A percentile compares a stretch with the other conserved stretches of the same genome.
phyloP scores from a whole-genome alignment of 2,113 vertebrate species.

The Tragelaphus scriptus region DNA sequence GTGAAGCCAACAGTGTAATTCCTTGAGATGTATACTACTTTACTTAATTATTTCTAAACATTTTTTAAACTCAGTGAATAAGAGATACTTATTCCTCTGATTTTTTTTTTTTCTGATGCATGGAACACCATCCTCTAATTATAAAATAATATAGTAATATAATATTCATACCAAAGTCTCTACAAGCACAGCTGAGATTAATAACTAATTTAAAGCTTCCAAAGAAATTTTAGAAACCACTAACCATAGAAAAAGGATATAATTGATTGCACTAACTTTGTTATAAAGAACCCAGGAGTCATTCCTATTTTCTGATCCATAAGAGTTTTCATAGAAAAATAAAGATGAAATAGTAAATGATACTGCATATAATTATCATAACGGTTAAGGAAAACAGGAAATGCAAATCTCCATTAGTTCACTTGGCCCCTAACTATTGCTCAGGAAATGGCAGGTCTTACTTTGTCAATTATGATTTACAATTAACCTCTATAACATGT shows the following conservation, averaged over 20 bases:
- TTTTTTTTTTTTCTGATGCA: not conserved
- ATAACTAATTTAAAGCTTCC: not conserved
- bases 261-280: not conserved
- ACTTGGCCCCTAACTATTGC: not conserved
- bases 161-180: not conserved
- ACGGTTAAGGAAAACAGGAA: not conserved
- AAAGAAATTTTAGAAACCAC: not conserved
- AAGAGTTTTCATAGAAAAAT: not conserved
- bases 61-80: not conserved
- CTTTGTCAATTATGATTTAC: not conserved
- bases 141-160: not conserved
- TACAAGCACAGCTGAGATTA: not conserved
- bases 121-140: not conserved
- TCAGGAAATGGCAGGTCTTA: not conserved
- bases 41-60: not conserved
- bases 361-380: accelerated
- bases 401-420: not conserved
- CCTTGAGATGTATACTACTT: not conserved
- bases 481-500: not conserved
- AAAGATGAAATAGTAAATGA: not conserved
- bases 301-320: not conserved
- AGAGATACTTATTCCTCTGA: not conserved
- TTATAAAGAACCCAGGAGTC: accelerated
- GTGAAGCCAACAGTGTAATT: not conserved
- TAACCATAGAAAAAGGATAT: not conserved